Evolutionary conservation across 2,797 vertebrate species (phyloP).

Genomic region (Poliocrania exsul): DNA sequence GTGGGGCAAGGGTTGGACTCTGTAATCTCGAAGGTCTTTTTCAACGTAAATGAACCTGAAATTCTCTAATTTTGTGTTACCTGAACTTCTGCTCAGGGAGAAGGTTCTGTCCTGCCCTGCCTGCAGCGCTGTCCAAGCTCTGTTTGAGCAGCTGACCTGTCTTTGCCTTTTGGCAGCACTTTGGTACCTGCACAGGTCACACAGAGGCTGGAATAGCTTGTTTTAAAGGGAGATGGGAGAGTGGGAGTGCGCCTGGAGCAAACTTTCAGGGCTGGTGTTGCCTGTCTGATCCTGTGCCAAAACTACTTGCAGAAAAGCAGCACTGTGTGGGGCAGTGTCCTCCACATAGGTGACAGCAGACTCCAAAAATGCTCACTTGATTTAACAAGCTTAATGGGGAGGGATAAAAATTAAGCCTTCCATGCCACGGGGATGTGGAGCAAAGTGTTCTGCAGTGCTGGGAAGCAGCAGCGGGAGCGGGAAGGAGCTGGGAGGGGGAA

Average conservation of each 20-base stretch:
- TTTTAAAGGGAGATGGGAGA: background rate
- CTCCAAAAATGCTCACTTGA: background rate
- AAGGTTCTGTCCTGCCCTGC: background rate
- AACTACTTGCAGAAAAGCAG: background rate
- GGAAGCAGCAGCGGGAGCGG: background rate
- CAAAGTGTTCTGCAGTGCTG: background rate
- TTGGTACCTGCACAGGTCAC: background rate
- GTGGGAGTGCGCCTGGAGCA: background rate
- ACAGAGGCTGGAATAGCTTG: background rate
- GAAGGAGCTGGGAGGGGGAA: background rate
- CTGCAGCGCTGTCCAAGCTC: background rate
- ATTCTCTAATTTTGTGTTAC: background rate
- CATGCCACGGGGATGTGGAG: background rate
- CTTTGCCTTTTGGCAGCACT: background rate
- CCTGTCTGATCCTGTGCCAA: background rate
- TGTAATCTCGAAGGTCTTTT: background rate
- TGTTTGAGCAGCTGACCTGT: background rate
- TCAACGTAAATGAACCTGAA: background rate
- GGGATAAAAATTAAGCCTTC: background rate
- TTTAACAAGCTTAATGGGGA: background rate
- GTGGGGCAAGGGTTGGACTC: background rate
- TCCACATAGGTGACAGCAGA: rapidly evolving
- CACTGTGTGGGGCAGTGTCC: background rate
- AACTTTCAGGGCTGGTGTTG: rapidly evolving
- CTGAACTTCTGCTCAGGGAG: background rate